Conservation (phyloP, 2,113 vertebrate genomes). For the Danio rerio region GRCz12tu NC_133197.1:201501-202000, state of each 20-base stretch:
- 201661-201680: conserved; percentile 79
- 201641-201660: conserved; percentile 68
- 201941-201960: conserved; percentile 58
- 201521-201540: conserved; percentile 61
- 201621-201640: conserved; percentile 65
- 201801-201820: conserved; percentile 64
- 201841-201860: conserved; percentile 63
- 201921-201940: conserved; percentile 54
- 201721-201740: conserved; percentile 62
- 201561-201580: conserved; percentile 95
- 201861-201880: conserved; percentile 66
- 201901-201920: conserved; percentile 52
- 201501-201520: conserved; percentile 74
- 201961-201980: conserved; percentile 55
- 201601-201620: conserved; percentile 82
- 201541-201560: conserved; percentile 83
- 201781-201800: conserved; percentile 64
- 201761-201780: conserved; percentile 68
- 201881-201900: conserved; percentile 58
- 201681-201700: conserved; percentile 85
- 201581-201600: conserved; percentile 85
- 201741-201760: conserved; percentile 66
- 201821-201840: conserved; percentile 67
- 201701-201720: conserved; percentile 77
- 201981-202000: conserved; percentile 62